A percentile compares a stretch with the other conserved stretches of the same genome.
Conservation (phyloP, 30 jellyfish, hydroid and myxozoan species). For the Chrysaora quinquecirrha region DNA sequence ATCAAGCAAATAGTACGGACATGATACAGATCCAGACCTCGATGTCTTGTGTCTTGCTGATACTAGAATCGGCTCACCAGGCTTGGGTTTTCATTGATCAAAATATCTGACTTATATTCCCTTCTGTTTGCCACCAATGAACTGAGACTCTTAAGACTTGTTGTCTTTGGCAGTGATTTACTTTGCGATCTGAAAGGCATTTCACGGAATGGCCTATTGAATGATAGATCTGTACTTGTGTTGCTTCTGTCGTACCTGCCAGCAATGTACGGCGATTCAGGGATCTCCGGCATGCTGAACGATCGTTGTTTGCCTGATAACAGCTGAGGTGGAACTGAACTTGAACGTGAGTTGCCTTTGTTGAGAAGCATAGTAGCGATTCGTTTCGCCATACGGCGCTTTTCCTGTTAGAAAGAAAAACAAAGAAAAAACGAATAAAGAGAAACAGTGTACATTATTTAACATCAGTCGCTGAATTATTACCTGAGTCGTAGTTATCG, state of each 20-base stretch:
- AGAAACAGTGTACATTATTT: too few species aligned
- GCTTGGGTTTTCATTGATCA: conserved; percentile 49
- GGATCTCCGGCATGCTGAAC: conserved; percentile 65
- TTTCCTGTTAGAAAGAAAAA: conserved; percentile 67
- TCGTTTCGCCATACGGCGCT: conserved; percentile 84
- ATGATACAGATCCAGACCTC: conserved; percentile 34
- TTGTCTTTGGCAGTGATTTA: conserved; percentile 7
- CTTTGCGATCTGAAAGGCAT: conserved; percentile 14
- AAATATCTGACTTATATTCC: conserved; percentile 26
- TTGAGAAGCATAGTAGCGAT: conserved; percentile 69
- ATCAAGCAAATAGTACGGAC: conserved; percentile 25
- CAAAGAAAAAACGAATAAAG: too few species aligned
- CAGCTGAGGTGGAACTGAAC: neutral
- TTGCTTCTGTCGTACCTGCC: neutral
- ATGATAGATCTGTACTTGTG: neutral
- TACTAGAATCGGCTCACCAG: conserved; percentile 79
- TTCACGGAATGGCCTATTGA: neutral
- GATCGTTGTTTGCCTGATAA: conserved; percentile 40
- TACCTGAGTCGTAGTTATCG: too few species aligned
- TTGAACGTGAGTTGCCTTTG: conserved; percentile 59
- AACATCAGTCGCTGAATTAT: too few species aligned
- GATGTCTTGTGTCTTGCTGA: conserved; percentile 80
- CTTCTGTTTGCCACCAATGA: conserved; percentile 22
- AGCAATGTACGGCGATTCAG: conserved; percentile 45
- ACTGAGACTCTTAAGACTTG: conserved; percentile 26